Evolutionary conservation across 2,888 invertebrate species (phyloP), one percentile per base, ranked within the genome.

Genomic region (Shargacucullia verbasci): DNA sequence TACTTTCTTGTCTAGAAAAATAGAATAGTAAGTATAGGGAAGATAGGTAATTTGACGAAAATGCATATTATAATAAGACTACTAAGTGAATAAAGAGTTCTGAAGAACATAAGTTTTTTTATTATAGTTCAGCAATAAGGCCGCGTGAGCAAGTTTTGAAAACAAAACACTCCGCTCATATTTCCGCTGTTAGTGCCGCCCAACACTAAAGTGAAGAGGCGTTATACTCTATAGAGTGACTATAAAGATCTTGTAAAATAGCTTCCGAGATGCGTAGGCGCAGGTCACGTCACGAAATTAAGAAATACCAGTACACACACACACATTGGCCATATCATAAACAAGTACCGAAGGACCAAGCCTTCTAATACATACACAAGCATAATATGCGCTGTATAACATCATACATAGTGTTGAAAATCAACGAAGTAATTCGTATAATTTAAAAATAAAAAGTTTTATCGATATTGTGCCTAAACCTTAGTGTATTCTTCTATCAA

Each of bases 211-310:
- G 59, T 69, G 70, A 72, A 72, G 68, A 75, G 77, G 70, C 60
- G 67, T 71, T 55, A 59, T 70, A 70, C 70, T 67, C 69, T 66
- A 78, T 76, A 73, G 65, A 71, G 75, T 81, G 82, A 79, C 85
- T 83, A 85, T 83, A 86, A 88, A 85, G 83, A 81, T 82, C 81
- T 81, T 73, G 81, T 82, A 78, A 76, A 79, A 80, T 76, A 66
- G 82, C 87, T 86, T 80, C 88, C 80, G 85, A 79, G 65, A 56
- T 59, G 74, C 70, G 73, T 76, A 70, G 73, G 73, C 50, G 73
- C 82, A 79, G 83, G 77, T 82, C 79, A 61, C 65, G 59, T 58
- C 59, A 72, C 67, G 59, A 73, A 81, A 84, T 85, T 78, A 82
- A 84, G 81, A 80, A 82, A 84, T 84, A 75, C 73, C 70, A 55